Evolutionary conservation across 2,797 vertebrate species (phyloP).

Genomic region (Menidia menidia): DNA sequence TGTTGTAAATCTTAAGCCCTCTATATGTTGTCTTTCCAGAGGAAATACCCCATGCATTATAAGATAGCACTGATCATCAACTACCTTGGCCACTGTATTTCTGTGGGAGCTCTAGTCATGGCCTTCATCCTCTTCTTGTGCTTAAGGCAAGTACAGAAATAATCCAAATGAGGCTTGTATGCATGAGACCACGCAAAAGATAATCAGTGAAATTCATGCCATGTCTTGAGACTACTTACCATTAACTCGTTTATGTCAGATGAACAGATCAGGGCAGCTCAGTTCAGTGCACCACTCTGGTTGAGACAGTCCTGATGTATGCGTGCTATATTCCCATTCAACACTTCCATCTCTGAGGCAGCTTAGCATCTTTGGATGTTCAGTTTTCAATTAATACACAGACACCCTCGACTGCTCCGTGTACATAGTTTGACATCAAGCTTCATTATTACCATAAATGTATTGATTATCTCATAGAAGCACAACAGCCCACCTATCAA

Average conservation of each 20-base stretch:
- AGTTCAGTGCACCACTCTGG: slow-evolving; percentile 12
- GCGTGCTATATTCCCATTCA: slow-evolving; percentile 36
- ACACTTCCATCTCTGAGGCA: slow-evolving; percentile 13
- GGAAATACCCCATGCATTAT: slow-evolving; percentile 95
- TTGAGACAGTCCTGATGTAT: slow-evolving; percentile 11
- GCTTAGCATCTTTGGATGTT: slow-evolving; percentile 19
- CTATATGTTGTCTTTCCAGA: slow-evolving; percentile 76
- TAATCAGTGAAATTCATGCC: slow-evolving; percentile 54
- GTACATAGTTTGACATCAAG: slow-evolving; percentile 1
- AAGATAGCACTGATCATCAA: slow-evolving; percentile 95
- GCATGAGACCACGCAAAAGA: slow-evolving; percentile 54
- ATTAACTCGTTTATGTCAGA: slow-evolving; percentile 71
- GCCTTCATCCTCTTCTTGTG: slow-evolving; percentile 97
- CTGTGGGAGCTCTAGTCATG: slow-evolving; percentile 91
- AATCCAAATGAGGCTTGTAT: slow-evolving; percentile 53
- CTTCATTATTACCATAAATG: slow-evolving; percentile 3
- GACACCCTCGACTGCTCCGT: slow-evolving; percentile 17
- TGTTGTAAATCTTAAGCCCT: slow-evolving; percentile 13
- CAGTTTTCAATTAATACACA: slow-evolving; percentile 19
- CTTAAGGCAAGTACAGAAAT: slow-evolving; percentile 90
- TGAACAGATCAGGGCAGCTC: slow-evolving; percentile 21
- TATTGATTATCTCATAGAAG: slow-evolving; percentile 4
- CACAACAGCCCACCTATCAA: neutral
- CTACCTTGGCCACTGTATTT: slow-evolving; percentile 98
- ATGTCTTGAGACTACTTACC: slow-evolving; percentile 45